Base-by-base conservation (phyloP, 2,797 vertebrate species). In the Argya squamiceps region DNA sequence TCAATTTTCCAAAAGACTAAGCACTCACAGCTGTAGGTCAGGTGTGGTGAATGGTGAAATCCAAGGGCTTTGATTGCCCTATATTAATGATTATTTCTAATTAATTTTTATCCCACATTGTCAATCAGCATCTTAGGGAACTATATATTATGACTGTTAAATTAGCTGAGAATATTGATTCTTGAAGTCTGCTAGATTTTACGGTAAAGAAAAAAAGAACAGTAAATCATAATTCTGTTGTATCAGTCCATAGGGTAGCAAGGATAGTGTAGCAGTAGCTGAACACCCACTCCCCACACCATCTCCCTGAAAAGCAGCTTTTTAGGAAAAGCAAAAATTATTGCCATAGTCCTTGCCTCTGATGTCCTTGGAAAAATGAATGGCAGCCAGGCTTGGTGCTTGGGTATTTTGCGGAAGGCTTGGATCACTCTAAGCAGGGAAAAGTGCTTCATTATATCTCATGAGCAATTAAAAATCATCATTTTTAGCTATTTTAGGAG, bases 171-270 rank as follows among this genome's bases (percentile, higher is more conserved):
- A 83, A 86, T 47, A 77, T 8, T 30, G 27, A 6, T 62, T 58
- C 18, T 7, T 75, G n/a, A 79, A 65, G 3, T 74, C 53, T 60
- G 4, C 7, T 64, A 49, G 34, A 17, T 37, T 41, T 76, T 70
- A 16, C 17, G n/a, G 12, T 30, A 58, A 75, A 53, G 22, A 2
- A 64, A 78, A 87, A 62, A 2, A 5, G 0, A 1, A 1, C 23
- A 37, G 4, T 24, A 53, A 85, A 39, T 32, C 7, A 27, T n/a
- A 67, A 52, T 62, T 79, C 29, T 84, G 6, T 75, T 77, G 4
- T 13, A 64, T 32, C 36, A 46, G 16, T 70, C 41, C 24, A 29
- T 7, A 69, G 10, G 12, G 23, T 24, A 80, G 19, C 5, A 24
- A 55, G 14, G n/a, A 43, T 3, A 17, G 13, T 12, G n/a, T 6